Evolutionary conservation across 2,797 vertebrate genomes (phyloP).

Genomic region (Phrynocephalus forsythii): DNA sequence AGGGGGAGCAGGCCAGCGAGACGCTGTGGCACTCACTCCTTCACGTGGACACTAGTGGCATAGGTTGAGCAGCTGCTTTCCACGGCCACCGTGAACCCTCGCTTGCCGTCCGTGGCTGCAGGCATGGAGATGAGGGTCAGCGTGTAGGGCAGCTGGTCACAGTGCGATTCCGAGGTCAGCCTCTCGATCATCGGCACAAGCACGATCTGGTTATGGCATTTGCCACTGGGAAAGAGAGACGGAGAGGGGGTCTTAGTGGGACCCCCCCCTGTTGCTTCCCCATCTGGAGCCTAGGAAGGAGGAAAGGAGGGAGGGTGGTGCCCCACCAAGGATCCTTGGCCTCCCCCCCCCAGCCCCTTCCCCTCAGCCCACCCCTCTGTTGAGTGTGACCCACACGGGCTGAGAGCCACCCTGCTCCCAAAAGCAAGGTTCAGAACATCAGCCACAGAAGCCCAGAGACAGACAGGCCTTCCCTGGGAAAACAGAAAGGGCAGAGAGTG

Average conservation of each 20-base stretch:
- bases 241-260: slow-evolving; percentile 17
- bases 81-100: slow-evolving; percentile 91
- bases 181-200: slow-evolving; percentile 94
- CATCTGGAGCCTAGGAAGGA: too few relatives aligned
- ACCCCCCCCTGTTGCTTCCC: neutral
- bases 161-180: slow-evolving; percentile 86
- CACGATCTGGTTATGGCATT: slow-evolving; percentile 94
- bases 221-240: slow-evolving; percentile 82
- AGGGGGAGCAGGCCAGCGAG: too few relatives aligned
- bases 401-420: too few relatives aligned
- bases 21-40: slow-evolving; percentile 87
- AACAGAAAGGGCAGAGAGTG: too few relatives aligned
- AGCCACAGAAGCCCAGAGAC: too few relatives aligned
- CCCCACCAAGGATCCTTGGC: neutral
- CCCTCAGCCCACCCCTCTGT: too few relatives aligned
- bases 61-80: slow-evolving; percentile 84
- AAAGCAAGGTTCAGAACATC: too few relatives aligned
- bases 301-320: too few relatives aligned
- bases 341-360: too few relatives aligned
- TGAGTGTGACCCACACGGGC: too few relatives aligned
- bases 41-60: slow-evolving; percentile 88
- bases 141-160: slow-evolving; percentile 91
- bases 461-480: neutral
- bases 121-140: slow-evolving; percentile 95
- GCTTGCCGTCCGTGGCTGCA: slow-evolving; percentile 89